Evolutionary conservation across 2,797 vertebrate genomes (phyloP).

Genomic region (Eospalax fontanierii): DNA sequence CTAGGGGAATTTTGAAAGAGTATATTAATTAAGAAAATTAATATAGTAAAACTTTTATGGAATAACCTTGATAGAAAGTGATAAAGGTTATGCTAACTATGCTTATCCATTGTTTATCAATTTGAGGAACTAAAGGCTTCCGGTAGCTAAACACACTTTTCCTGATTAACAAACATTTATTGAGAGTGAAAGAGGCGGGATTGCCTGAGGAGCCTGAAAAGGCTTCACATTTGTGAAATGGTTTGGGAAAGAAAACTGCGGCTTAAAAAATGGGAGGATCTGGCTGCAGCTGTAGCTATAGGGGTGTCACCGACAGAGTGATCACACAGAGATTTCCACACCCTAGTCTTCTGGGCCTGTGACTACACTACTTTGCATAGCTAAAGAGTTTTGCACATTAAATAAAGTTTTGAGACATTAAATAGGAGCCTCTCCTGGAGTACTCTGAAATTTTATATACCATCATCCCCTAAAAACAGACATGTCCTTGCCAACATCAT

Average conservation of each 20-base stretch:
- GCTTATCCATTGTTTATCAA: neutral
- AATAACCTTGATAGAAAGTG: neutral
- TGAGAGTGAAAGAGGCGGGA: neutral
- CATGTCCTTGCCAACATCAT: neutral
- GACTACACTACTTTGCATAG: neutral
- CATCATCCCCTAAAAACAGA: neutral
- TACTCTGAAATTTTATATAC: neutral
- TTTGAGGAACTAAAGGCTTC: constrained; percentile 18
- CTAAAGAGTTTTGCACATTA: neutral
- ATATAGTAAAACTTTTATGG: neutral
- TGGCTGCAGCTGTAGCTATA: neutral
- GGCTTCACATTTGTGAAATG: neutral
- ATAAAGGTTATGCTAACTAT: neutral
- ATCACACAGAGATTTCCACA: neutral
- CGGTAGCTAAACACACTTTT: neutral
- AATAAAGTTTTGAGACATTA: neutral
- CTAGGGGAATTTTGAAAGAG: constrained; percentile 2
- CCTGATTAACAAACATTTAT: neutral
- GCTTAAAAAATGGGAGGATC: neutral
- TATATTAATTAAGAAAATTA: constrained; percentile 17
- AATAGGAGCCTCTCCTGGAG: neutral
- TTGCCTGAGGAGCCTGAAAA: neutral
- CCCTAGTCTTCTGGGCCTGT: neutral
- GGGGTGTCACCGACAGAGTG: neutral
- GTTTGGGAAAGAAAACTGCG: neutral